Evolutionary conservation across 2,113 vertebrate species (phyloP).

Genomic region (Lepidothrix coronata): DNA sequence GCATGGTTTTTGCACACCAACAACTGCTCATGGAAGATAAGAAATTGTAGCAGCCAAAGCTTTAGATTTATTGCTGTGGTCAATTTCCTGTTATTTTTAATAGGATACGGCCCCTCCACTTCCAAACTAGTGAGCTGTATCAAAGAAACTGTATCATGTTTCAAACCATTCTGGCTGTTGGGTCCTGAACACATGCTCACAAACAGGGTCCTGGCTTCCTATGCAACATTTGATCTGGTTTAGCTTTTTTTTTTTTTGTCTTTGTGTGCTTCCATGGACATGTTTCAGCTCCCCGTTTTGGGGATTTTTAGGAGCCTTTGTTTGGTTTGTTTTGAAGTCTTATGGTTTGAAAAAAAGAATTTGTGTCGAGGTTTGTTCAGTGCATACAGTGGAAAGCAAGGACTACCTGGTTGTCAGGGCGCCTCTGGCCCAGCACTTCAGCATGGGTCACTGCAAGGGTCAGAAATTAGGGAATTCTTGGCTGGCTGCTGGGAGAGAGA

Average conservation of each 20-base stretch:
- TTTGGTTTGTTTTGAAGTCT: background rate
- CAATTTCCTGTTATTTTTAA: constrained; percentile 64
- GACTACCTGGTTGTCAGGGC: background rate
- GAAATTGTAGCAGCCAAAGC: background rate
- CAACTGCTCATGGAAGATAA: constrained; percentile 47
- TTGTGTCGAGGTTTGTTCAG: background rate
- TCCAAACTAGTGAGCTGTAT: constrained; percentile 37
- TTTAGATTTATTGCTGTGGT: constrained; percentile 52
- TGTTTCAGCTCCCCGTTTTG: background rate
- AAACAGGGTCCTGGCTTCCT: background rate
- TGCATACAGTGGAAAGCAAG: background rate
- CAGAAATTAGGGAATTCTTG: constrained; percentile 22
- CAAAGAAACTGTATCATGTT: constrained; percentile 3
- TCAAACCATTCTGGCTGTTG: background rate
- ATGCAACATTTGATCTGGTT: background rate
- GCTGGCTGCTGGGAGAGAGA: background rate
- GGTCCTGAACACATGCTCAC: background rate
- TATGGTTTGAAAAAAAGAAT: background rate
- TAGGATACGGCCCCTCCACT: constrained; percentile 9
- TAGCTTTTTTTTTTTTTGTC: background rate
- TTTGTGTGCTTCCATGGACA: background rate
- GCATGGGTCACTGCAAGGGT: background rate
- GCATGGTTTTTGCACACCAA: background rate
- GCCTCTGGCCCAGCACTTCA: background rate
- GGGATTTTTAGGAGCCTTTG: background rate